Conservation (phyloP, 2,888 invertebrate genomes). For the Rhagophthalmus giganteus region DNA sequence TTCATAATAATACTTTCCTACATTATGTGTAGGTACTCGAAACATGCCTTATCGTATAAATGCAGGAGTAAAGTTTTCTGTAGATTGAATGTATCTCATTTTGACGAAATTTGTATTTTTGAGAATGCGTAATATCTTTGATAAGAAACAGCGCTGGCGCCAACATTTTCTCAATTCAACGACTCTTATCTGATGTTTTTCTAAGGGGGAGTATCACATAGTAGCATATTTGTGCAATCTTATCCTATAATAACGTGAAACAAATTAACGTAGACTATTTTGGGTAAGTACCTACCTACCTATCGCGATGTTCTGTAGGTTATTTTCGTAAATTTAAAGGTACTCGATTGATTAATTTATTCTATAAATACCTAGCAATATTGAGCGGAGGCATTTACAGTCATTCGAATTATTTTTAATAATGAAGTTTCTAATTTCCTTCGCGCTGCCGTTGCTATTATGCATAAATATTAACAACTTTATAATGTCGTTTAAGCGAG, state of each 20-base stretch:
- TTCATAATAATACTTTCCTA: constrained; percentile 28
- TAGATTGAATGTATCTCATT: constrained; percentile 27
- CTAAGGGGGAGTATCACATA: constrained; percentile 42
- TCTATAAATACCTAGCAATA: constrained; percentile 15
- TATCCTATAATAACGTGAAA: constrained; percentile 45
- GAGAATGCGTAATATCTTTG: constrained; percentile 27
- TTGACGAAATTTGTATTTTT: constrained; percentile 31
- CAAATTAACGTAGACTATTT: constrained; percentile 43
- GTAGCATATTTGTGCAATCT: constrained; percentile 44
- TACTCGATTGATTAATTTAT: constrained; percentile 20
- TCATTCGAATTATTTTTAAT: constrained; percentile 17
- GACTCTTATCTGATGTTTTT: constrained; percentile 43
- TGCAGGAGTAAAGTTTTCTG: constrained; percentile 29
- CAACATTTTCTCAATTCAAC: constrained; percentile 40
- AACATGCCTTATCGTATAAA: constrained; percentile 26
- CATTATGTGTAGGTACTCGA: constrained; percentile 15
- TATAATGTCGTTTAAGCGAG: constrained; percentile 14
- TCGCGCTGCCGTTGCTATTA: constrained; percentile 1
- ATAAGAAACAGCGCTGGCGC: constrained; percentile 26
- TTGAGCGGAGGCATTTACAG: constrained; percentile 2
- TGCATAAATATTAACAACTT: constrained; percentile 9
- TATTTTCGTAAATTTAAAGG: constrained; percentile 45
- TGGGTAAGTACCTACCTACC: constrained; percentile 37
- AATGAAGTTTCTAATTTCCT: constrained; percentile 2
- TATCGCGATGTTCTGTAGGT: too few relatives aligned